Conservation (phyloP, 2,888 invertebrate genomes). For the Drosophila flavopinicola region DNA sequence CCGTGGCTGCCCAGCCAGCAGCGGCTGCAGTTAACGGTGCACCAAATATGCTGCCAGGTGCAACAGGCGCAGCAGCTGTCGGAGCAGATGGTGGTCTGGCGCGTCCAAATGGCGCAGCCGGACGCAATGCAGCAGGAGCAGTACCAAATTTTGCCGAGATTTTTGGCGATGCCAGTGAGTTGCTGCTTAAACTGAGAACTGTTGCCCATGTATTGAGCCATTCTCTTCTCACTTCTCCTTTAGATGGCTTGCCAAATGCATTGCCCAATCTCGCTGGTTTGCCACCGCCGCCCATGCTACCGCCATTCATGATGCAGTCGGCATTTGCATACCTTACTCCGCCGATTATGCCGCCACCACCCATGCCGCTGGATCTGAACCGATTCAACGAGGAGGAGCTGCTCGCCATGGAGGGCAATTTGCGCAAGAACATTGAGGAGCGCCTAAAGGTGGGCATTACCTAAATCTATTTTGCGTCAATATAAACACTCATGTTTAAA, state of each 20-base stretch:
- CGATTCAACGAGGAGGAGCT: slow-evolving; percentile 93
- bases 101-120: slow-evolving; percentile 33
- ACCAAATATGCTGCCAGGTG: slow-evolving; percentile 21
- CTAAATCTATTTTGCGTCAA: neutral
- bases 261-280: slow-evolving; percentile 52
- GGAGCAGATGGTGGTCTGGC: slow-evolving; percentile 14
- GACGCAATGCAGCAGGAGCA: slow-evolving; percentile 21
- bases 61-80: slow-evolving; percentile 21
- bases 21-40: slow-evolving; percentile 18
- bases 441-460: slow-evolving; percentile 89
- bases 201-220: neutral
- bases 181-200: no score
- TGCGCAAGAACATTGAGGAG: slow-evolving; percentile 94
- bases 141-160: slow-evolving; percentile 52
- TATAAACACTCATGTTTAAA: neutral
- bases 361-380: slow-evolving; percentile 90
- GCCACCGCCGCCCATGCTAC: slow-evolving; percentile 71
- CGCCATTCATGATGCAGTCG: slow-evolving; percentile 85
- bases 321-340: slow-evolving; percentile 87
- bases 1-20: slow-evolving; percentile 39
- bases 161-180: slow-evolving; percentile 60
- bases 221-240: neutral
- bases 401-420: slow-evolving; percentile 93
- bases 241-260: slow-evolving; percentile 57
- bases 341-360: slow-evolving; percentile 87